Evolutionary conservation across 2,797 vertebrate genomes (phyloP).

Genomic region (Uromys caudimaculatus): DNA sequence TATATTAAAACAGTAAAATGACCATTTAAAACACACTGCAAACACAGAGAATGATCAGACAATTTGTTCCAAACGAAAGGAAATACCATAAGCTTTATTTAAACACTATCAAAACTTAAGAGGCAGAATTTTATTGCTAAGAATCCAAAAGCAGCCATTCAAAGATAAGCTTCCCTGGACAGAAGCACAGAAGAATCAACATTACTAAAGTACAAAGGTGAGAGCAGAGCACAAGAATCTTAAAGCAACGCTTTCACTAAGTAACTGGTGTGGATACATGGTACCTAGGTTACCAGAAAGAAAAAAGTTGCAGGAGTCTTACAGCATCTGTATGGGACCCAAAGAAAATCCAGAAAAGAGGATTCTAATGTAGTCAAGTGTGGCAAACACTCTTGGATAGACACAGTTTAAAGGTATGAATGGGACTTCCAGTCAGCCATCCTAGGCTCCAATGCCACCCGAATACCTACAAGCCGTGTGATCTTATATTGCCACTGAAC

Average conservation of each 20-base stretch:
- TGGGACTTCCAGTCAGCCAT: conserved; percentile 51
- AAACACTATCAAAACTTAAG: conserved; percentile 73
- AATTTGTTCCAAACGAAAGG: conserved; percentile 57
- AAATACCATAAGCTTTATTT: conserved; percentile 32
- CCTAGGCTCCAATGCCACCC: conserved; percentile 9
- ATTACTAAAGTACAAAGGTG: conserved; percentile 79
- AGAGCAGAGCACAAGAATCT: conserved; percentile 64
- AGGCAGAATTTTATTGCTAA: conserved; percentile 73
- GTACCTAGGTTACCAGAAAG: conserved; percentile 52
- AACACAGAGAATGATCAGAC: conserved; percentile 68
- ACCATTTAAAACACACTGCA: conserved; percentile 60
- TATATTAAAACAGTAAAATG: conserved; percentile 54
- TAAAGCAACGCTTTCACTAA: conserved; percentile 72
- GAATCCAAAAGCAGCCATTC: conserved; percentile 75
- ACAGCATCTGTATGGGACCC: neutral
- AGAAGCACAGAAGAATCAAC: conserved; percentile 75
- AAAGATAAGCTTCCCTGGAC: conserved; percentile 74
- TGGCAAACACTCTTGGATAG: neutral
- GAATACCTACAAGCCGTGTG: conserved; percentile 33
- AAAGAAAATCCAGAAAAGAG: neutral
- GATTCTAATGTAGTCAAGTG: neutral
- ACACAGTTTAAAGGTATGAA: conserved; percentile 42
- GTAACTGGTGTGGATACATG: neutral
- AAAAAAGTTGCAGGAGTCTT: neutral
- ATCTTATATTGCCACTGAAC: conserved; percentile 27